Base-by-base conservation (phyloP, 2,113 vertebrate species). In the Mobula birostris region DNA sequence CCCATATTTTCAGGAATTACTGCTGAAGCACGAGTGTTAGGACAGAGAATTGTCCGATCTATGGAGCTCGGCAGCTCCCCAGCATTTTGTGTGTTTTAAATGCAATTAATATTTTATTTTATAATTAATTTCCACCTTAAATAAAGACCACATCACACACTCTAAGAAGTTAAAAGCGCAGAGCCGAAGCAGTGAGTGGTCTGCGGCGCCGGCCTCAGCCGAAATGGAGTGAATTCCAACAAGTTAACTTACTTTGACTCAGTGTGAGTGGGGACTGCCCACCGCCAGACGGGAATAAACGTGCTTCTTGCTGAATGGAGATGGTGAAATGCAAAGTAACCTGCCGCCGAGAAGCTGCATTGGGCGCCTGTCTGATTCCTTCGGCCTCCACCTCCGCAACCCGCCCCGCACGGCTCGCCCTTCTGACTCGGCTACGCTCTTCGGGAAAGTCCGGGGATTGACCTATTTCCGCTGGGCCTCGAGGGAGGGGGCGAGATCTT, bases 401-500 rank as follows among this genome's bases (percentile, higher is more conserved):
- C 48, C 8, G 7, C 72, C 61, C 92, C 1, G 8, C 0, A 2
- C 36, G 61, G 6, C 58, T 14, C 94, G 24, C 1, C 6, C 83
- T 7, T 11, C 24, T 14, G 24, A 6, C 56, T 56, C 83, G 83
- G 56, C 83, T 3, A 9, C 83, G 56, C 83, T 87, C 24, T 12
- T 24, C 83, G 29, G 56, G 83, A 58, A 87, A 87, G 83, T 56
- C 83, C 83, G 83, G 48, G 83, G 83, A 61, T 61, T 61, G 48
- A 27, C 56, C 83, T 29, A 15, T 87, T 87, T 87, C 83, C 83
- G 83, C 83, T 87, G 58, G 83, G 83, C 83, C 82, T 27, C 82
- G 14, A 74, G 17, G 21, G 70, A 21, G 17, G 21, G 70, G 94
- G 93, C 79, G 87, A 92, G 90, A n/a, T 66, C n/a, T 94, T 95